phyloP scores from a whole-genome alignment of 1,140 invertebrate genomes.

The Eueides isabella region DNA sequence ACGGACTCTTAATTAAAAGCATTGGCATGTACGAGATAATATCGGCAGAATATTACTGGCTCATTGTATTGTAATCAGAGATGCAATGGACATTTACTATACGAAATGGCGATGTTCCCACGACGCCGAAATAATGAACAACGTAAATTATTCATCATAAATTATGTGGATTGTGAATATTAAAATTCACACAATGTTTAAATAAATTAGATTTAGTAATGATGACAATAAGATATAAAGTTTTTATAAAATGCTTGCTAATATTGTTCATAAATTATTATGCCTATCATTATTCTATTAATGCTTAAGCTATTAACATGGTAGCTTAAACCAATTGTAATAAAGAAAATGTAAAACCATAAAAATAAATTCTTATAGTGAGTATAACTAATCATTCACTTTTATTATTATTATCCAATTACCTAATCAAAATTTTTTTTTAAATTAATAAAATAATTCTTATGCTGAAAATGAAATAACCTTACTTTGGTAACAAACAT shows the following conservation, averaged over 20 bases:
- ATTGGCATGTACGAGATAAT: slow-evolving; percentile 29
- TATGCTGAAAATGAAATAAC: slow-evolving; percentile 26
- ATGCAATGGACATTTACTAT: slow-evolving; percentile 20
- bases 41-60: slow-evolving; percentile 20
- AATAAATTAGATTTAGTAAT: neutral
- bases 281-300: neutral
- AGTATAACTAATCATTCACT: too few relatives aligned
- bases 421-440: neutral
- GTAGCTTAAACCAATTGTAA: neutral
- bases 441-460: neutral
- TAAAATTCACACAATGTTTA: slow-evolving; percentile 8
- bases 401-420: too few relatives aligned
- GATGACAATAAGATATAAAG: neutral
- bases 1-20: slow-evolving; percentile 23
- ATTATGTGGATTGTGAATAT: slow-evolving; percentile 18
- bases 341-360: too few relatives aligned
- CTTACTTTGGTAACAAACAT: slow-evolving; percentile 23
- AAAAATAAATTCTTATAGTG: too few relatives aligned
- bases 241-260: neutral
- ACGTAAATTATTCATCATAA: slow-evolving; percentile 19
- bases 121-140: slow-evolving; percentile 20
- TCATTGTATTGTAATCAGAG: slow-evolving; percentile 32
- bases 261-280: neutral
- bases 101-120: slow-evolving; percentile 32
- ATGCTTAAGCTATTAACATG: neutral